Conservation (phyloP, 2,113 vertebrate species). For the Pteruthius melanotis region DNA sequence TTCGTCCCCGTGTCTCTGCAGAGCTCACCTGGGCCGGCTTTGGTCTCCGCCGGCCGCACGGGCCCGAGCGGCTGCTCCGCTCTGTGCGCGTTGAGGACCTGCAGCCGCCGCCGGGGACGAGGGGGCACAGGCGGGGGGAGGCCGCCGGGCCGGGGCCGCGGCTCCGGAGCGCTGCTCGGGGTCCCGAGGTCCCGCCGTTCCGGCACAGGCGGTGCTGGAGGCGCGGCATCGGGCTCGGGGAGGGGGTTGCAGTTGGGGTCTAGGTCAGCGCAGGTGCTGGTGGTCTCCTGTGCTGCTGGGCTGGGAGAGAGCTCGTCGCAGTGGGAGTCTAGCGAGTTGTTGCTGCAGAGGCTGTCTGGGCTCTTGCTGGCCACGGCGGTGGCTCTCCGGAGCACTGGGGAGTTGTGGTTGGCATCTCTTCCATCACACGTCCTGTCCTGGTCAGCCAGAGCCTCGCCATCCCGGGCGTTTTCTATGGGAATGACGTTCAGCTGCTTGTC, state of each 20-base stretch:
- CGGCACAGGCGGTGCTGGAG: rapidly evolving
- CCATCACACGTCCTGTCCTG: not conserved
- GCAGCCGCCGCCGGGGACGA: constrained; percentile 17
- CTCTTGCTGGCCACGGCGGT: not conserved
- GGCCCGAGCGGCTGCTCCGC: not conserved
- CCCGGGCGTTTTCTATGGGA: constrained; percentile 6
- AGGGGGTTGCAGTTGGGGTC: constrained; percentile 76
- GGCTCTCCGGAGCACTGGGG: rapidly evolving
- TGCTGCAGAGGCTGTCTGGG: constrained; percentile 72
- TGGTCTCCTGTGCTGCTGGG: rapidly evolving
- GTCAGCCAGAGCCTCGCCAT: not conserved
- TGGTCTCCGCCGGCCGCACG: rapidly evolving
- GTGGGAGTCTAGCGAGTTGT: constrained; percentile 17
- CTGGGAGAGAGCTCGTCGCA: not conserved
- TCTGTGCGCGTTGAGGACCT: not conserved
- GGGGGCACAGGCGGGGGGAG: constrained; percentile 28
- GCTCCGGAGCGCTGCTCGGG: not conserved
- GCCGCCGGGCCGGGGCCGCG: not conserved
- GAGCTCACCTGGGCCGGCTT: not conserved
- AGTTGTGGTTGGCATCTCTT: not conserved
- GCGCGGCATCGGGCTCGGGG: not conserved
- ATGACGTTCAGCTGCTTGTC: constrained; percentile 12
- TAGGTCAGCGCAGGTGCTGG: not conserved
- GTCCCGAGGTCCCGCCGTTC: not conserved
- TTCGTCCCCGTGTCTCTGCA: not conserved